Evolutionary conservation across 2,113 vertebrate species (phyloP).

Genomic region (Nycticryphes semicollaris): DNA sequence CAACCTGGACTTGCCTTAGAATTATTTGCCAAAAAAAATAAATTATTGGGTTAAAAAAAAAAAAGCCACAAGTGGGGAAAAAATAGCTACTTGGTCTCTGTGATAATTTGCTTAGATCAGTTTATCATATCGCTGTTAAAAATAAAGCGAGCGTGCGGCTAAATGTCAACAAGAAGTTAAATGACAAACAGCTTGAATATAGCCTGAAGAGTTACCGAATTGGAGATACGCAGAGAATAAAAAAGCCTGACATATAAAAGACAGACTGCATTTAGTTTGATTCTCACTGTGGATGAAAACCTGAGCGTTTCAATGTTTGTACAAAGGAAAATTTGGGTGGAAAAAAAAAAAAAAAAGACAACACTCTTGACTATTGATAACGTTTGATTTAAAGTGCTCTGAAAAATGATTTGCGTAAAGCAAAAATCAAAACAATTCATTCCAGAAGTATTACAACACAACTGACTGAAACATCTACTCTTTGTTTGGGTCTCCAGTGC

Average conservation of each 20-base stretch:
- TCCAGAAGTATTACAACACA: conserved; percentile 28
- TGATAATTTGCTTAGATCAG: neutral
- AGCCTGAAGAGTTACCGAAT: neutral
- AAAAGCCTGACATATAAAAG: neutral
- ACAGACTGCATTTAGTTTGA: neutral
- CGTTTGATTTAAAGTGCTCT: neutral
- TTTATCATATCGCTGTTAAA: neutral
- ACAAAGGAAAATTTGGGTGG: neutral
- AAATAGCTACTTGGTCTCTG: neutral
- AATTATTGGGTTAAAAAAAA: neutral
- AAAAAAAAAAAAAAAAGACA: neutral
- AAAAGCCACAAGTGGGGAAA: neutral
- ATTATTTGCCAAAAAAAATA: neutral
- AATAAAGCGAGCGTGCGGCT: neutral
- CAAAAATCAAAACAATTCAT: conserved; percentile 37
- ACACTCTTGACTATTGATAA: neutral
- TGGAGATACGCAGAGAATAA: neutral
- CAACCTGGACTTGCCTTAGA: neutral
- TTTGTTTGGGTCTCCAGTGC: neutral
- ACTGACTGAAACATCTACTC: neutral
- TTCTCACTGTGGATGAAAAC: neutral
- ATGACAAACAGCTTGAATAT: neutral
- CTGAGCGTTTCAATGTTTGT: neutral
- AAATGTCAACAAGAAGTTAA: neutral
- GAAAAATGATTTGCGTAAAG: conserved; percentile 25